Conservation (phyloP, 2,797 vertebrate species). For the Tokudaia tokunoshimensis region DNA sequence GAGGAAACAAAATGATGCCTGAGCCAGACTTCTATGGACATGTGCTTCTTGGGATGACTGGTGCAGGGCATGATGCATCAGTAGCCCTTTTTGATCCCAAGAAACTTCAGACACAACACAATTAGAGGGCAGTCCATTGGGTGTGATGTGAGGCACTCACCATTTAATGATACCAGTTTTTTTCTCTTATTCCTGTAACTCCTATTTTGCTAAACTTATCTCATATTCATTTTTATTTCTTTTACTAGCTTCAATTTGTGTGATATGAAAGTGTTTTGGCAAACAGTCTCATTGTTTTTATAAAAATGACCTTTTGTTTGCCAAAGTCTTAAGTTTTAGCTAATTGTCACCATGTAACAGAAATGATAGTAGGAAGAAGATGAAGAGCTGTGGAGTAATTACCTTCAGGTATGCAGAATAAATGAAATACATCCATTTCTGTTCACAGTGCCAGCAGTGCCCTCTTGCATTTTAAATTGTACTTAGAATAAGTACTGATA, state of each 20-base stretch:
- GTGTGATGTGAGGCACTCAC: not conserved
- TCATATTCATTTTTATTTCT: not conserved
- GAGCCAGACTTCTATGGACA: fast-evolving
- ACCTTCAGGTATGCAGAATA: not conserved
- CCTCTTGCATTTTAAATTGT: not conserved
- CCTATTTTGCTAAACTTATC: not conserved
- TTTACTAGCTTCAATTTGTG: not conserved
- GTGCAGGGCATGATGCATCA: fast-evolving
- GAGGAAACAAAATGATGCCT: fast-evolving
- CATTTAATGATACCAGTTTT: not conserved
- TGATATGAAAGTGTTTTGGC: not conserved
- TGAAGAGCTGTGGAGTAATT: not conserved
- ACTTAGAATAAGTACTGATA: not conserved
- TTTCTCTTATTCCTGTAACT: not conserved
- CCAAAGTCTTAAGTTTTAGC: not conserved
- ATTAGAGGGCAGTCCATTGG: fast-evolving
- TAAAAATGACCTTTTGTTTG: slow-evolving; percentile 33
- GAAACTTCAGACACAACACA: not conserved
- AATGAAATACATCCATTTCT: not conserved
- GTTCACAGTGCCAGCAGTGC: not conserved
- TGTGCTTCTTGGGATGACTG: fast-evolving
- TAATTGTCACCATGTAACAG: not conserved
- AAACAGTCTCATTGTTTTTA: not conserved
- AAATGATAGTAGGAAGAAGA: not conserved
- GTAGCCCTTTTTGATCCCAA: too few species aligned